Base-by-base conservation (phyloP, 1,140 invertebrate genomes). In the Drosophila sproati region DNA sequence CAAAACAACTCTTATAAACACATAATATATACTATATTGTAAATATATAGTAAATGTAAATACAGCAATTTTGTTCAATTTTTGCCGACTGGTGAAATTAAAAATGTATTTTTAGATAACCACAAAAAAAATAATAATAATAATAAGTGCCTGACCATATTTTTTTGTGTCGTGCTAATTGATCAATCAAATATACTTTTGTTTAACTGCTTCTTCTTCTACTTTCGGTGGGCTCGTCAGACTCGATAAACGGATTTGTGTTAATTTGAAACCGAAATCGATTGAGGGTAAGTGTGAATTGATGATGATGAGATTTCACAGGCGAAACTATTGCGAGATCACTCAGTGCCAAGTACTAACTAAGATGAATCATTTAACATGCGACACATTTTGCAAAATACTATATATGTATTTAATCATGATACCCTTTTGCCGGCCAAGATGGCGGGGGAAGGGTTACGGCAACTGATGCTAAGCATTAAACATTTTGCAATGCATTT, bases 401-500 rank as follows among this genome's bases (percentile, higher is more conserved):
- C 39, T 43, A 0, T 43, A 77, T 73, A 0, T 43, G 73, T 73
- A 77, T 80, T 56, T 55, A 60, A 73, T 61, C 62, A 63, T 56
- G 60, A 41, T 34, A 57, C 45, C 43, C 31, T 12, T 5, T 8
- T 37, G 20, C 4, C 8, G 20, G 8, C 6, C 29, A 28, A 29
- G 10, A 3, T 28, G 3, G 10, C n/a, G 10, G 28, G 2, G 51
- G 55, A 4, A 4, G 8, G 48, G 54, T 43, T 51, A 48, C 35
- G 20, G 34, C 63, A 39, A 10, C 61, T 47, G 32, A 61, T 43
- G 70, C 82, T 85, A 85, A 83, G 77, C 81, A 86, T 86, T 68
- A 69, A 83, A 86, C 73, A 83, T 88, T 87, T 80, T 87, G 69
- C 73, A 76, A 75, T 81, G 83, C 85, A 85, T 87, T 83, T 89